Evolutionary conservation across 2,797 vertebrate genomes (phyloP).

Genomic region (Psittacula derbiana): DNA sequence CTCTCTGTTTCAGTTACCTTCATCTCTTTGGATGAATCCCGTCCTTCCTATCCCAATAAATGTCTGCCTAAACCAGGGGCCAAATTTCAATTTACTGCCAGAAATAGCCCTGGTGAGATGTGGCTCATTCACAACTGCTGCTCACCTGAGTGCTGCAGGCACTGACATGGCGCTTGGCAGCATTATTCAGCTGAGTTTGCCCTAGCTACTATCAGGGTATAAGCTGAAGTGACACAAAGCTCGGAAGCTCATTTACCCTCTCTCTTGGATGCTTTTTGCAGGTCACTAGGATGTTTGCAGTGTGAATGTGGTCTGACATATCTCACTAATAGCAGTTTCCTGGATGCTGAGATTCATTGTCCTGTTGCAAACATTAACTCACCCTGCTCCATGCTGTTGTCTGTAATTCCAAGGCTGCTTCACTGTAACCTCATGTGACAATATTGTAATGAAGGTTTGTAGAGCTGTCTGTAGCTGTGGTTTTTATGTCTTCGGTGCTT

Average conservation of each 20-base stretch:
- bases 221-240: background rate
- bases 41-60: background rate
- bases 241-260: background rate
- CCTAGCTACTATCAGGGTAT: background rate
- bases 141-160: background rate
- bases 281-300: background rate
- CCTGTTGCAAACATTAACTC: background rate
- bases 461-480: background rate
- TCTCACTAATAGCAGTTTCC: background rate
- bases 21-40: background rate
- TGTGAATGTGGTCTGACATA: background rate
- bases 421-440: background rate
- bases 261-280: constrained; percentile 16
- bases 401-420: background rate
- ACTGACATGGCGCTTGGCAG: background rate
- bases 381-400: background rate
- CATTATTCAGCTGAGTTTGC: background rate
- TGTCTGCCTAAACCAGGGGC: background rate
- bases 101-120: background rate
- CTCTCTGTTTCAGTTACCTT: background rate
- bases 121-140: background rate
- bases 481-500: rapidly evolving
- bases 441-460: background rate
- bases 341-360: background rate
- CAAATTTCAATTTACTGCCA: background rate